Evolutionary conservation across 2,797 vertebrate genomes (phyloP), one percentile per base, ranked within the genome.

Genomic region (Xenopus petersii): DNA sequence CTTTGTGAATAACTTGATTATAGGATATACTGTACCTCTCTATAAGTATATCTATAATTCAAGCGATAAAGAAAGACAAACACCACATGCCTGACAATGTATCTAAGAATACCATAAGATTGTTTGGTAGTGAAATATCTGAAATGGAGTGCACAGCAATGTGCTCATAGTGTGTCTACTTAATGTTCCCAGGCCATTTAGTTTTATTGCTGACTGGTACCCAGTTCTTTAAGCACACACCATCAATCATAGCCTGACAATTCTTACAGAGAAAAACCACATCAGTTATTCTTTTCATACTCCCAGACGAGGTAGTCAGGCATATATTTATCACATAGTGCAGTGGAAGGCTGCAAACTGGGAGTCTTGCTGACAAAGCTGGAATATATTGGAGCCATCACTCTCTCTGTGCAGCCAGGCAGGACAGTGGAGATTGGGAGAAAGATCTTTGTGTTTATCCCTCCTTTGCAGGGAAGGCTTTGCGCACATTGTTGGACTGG

Each of bases 321-420:
- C 51, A 58, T 26, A 47, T 71, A 79, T 79, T 74, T 74, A 79
- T 79, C 71, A 77, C 21, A 58, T 21, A 58, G 49, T 33, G 55
- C 75, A 65, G 67, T 42, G 67, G 51, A 74, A 64, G 67, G 54
- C 55, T 65, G 61, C 51, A 61, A 61, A 74, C 59, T 56, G 58
- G 60, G 66, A 74, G 71, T 55, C 66, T 79, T 79, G 76, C 76
- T 79, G 76, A 79, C 71, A 79, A 58, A 65, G 71, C 71, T 65
- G 26, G 70, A 79, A 79, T 74, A 60, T 74, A 74, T 70, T 74
- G 71, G 55, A 74, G 55, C 67, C 71, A 74, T 74, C 62, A 46
- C 36, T 74, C 71, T 69, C 64, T 54, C 42, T 58, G 58, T 79
- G 61, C 54, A 70, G 71, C 16, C 42, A 65, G 47, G 54, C n/a